Evolutionary conservation across 2,888 invertebrate genomes (phyloP).

Genomic region (Eupsilia transversa): DNA sequence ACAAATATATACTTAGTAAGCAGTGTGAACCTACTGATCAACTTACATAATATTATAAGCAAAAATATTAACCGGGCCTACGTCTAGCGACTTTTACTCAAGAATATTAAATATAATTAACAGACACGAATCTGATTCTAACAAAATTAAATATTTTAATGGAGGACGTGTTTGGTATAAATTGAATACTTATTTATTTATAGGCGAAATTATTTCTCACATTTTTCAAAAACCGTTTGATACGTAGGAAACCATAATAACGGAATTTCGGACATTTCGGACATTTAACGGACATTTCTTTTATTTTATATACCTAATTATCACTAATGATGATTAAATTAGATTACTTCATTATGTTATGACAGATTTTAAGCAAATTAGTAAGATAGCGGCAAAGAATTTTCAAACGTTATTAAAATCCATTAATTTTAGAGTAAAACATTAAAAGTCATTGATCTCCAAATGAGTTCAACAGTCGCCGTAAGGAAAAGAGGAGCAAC

Average conservation of each 20-base stretch:
- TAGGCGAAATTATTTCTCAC: slow-evolving; percentile 25
- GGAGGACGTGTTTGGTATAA: slow-evolving; percentile 11
- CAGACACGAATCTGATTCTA: slow-evolving; percentile 9
- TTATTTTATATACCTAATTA: not conserved
- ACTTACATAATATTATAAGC: slow-evolving; percentile 5
- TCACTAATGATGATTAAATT: slow-evolving; percentile 17
- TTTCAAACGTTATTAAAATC: not conserved
- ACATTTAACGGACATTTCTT: not conserved
- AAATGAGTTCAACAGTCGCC: not conserved
- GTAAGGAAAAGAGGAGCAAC: not conserved
- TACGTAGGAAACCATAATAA: slow-evolving; percentile 25
- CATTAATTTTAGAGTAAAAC: not conserved
- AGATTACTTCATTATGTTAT: slow-evolving; percentile 3
- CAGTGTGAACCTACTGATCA: not conserved
- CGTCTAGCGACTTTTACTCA: slow-evolving; percentile 35
- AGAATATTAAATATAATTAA: slow-evolving; percentile 39
- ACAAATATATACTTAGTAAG: too few species aligned
- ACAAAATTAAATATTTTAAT: slow-evolving; percentile 34
- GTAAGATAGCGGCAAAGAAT: not conserved
- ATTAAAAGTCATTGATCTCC: slow-evolving; percentile 3
- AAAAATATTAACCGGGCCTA: slow-evolving; percentile 9
- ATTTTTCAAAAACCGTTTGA: not conserved
- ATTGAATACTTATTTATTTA: slow-evolving; percentile 21
- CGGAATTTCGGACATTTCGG: too few species aligned
- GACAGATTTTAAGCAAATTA: slow-evolving; percentile 9